phyloP scores from a whole-genome alignment of 2,113 vertebrate species.

The Theropithecus gelada region DNA sequence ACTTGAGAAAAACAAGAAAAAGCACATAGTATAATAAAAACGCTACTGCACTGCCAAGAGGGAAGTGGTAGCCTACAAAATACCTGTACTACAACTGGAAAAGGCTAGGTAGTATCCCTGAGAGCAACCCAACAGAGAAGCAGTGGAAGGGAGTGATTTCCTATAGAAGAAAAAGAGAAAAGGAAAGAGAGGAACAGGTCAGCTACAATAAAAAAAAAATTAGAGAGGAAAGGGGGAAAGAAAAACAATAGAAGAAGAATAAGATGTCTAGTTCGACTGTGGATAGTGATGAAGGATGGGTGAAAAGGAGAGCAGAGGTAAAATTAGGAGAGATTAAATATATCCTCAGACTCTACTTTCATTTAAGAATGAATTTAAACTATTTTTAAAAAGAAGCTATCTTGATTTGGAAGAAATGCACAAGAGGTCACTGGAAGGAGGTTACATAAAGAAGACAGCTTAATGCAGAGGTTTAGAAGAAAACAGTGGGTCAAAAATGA shows the following conservation, averaged over 20 bases:
- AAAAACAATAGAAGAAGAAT: constrained; percentile 18
- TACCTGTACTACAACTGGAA: constrained; percentile 46
- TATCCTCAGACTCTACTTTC: background rate
- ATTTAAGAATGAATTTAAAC: background rate
- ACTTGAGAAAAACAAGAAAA: constrained; percentile 44
- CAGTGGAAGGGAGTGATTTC: constrained; percentile 50
- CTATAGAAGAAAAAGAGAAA: constrained; percentile 52
- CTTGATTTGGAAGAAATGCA: background rate
- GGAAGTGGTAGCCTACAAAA: constrained; percentile 26
- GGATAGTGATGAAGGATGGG: background rate
- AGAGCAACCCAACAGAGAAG: constrained; percentile 63
- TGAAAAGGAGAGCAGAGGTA: background rate
- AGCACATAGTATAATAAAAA: constrained; percentile 34
- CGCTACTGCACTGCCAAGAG: background rate
- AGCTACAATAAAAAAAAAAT: constrained; percentile 20
- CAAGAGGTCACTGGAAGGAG: background rate
- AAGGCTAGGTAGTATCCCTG: constrained; percentile 52
- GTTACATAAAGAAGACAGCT: background rate
- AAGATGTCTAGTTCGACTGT: background rate
- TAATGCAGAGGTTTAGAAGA: background rate
- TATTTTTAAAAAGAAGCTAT: background rate
- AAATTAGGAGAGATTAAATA: background rate
- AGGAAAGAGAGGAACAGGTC: constrained; percentile 57
- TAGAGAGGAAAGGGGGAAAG: background rate
- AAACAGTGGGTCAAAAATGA: constrained; percentile 17